Percentiles rank a stretch among this genome's conserved stretches.
These are phyloP conservation scores for Drosophila parthenogenetica DNA, from an alignment of 2,888 invertebrate species.

Conservation along the genomic window DNA sequence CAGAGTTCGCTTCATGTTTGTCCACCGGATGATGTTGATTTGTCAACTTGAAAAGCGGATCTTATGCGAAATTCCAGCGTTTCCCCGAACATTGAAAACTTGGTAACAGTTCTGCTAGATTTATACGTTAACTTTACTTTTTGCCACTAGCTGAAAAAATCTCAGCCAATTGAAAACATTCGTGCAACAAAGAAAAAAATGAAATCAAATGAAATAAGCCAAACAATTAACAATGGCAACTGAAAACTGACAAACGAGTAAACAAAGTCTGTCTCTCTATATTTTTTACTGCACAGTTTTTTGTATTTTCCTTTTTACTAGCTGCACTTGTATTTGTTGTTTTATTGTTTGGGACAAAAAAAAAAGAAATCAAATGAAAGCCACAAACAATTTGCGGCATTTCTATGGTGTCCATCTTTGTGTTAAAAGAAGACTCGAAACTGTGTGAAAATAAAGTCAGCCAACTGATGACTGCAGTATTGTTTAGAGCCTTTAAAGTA, in stretches of 20 bases:
- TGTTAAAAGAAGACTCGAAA: slow-evolving; percentile 13
- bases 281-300: slow-evolving; percentile 27
- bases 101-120: slow-evolving; percentile 56
- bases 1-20: slow-evolving; percentile 57
- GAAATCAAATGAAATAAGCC: slow-evolving; percentile 22
- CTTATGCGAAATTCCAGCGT: slow-evolving; percentile 73
- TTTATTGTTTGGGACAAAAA: slow-evolving; percentile 14
- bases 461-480: too few relatives aligned
- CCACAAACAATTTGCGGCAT: slow-evolving; percentile 19
- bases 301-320: slow-evolving; percentile 2
- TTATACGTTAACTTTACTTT: slow-evolving; percentile 50
- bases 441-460: neutral
- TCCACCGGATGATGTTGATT: slow-evolving; percentile 78
- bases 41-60: slow-evolving; percentile 81
- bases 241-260: slow-evolving; percentile 36
- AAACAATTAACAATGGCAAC: slow-evolving; percentile 52
- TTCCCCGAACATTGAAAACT: slow-evolving; percentile 60
- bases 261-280: slow-evolving; percentile 17
- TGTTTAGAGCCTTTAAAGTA: neutral
- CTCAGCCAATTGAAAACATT: slow-evolving; percentile 11
- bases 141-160: slow-evolving; percentile 5
- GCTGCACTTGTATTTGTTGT: slow-evolving; percentile 1
- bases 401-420: slow-evolving; percentile 7
- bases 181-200: slow-evolving; percentile 3
- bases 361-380: slow-evolving; percentile 9